Percentiles rank a stretch among this genome's conserved stretches.
phyloP scores from a whole-genome alignment of 2,113 vertebrate genomes.

The Platichthys stellatus region DNA sequence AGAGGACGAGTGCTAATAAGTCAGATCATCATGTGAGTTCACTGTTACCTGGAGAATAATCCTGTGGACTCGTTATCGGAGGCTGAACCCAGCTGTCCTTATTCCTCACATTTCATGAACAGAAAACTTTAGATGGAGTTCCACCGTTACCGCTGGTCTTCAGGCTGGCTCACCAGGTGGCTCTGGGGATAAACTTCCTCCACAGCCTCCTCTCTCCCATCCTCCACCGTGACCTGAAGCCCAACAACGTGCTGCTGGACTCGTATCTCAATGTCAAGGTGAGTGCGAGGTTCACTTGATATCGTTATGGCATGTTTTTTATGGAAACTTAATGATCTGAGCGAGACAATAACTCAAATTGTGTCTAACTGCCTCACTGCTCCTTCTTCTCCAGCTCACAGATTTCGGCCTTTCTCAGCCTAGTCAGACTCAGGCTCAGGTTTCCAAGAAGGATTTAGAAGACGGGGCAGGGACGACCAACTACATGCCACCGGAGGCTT shows the following conservation, averaged over 20 bases:
- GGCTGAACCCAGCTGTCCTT: too few relatives aligned
- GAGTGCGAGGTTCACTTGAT: conserved; percentile 14
- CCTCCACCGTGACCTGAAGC: conserved; percentile 84
- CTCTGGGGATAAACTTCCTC: conserved; percentile 87
- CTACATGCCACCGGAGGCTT: conserved; percentile 87
- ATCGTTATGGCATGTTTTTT: too few relatives aligned
- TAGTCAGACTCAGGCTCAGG: conserved; percentile 50
- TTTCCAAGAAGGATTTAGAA: neutral
- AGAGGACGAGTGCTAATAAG: too few relatives aligned
- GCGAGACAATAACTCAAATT: too few relatives aligned
- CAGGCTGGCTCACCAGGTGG: conserved; percentile 81
- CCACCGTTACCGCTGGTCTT: conserved; percentile 79
- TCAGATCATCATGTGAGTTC: too few relatives aligned
- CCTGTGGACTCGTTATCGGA: too few relatives aligned
- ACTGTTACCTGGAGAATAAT: too few relatives aligned
- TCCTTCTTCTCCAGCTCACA: conserved; percentile 76
- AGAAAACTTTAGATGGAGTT: conserved; percentile 46
- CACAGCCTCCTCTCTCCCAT: conserved; percentile 74
- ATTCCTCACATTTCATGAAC: neutral
- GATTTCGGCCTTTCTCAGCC: conserved; percentile 86
- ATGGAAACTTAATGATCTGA: too few relatives aligned
- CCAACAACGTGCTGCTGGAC: conserved; percentile 83
- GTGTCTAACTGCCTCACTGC: neutral
- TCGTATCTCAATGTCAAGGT: conserved; percentile 75
- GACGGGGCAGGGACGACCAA: conserved; percentile 76